Evolutionary conservation across 2,888 invertebrate genomes (phyloP).

Genomic region (Pollenia angustigena): DNA sequence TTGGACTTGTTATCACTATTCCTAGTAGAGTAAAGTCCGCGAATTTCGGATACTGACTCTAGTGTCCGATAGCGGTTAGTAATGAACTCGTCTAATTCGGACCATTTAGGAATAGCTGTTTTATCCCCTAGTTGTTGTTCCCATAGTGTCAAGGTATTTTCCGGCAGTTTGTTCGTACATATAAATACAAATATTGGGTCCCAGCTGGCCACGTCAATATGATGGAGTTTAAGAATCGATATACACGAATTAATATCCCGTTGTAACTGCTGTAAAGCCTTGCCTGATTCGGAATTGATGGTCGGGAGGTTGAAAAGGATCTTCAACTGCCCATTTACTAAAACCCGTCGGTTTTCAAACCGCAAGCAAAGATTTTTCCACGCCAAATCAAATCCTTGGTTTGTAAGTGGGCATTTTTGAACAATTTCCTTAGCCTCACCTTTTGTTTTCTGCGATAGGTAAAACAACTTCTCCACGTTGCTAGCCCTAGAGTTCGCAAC

Average conservation of each 20-base stretch:
- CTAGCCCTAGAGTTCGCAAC: no score
- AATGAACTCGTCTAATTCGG: constrained; percentile 18
- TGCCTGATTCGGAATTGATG: constrained; percentile 19
- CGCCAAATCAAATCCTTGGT: constrained; percentile 39
- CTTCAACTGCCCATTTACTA: constrained; percentile 43
- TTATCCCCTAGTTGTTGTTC: constrained; percentile 32
- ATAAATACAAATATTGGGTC: constrained; percentile 49
- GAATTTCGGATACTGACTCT: constrained; percentile 42
- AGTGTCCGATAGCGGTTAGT: constrained; percentile 31
- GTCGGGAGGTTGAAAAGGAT: constrained; percentile 23
- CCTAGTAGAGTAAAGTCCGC: no score
- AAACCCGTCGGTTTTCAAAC: constrained; percentile 42
- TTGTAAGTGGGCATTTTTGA: constrained; percentile 14
- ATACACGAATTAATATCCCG: constrained; percentile 43
- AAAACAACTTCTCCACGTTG: no score
- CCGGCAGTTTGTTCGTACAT: constrained; percentile 18
- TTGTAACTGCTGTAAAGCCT: constrained; percentile 25
- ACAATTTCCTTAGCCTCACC: no score
- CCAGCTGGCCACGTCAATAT: no score
- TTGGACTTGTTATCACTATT: background rate
- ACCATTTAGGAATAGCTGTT: constrained; percentile 5
- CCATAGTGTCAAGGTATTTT: constrained; percentile 36
- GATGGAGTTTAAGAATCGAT: background rate
- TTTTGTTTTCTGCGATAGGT: no score
- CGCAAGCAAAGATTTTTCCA: background rate